A percentile compares a stretch with the other conserved stretches of the same genome.
Conservation (phyloP, 2,113 vertebrate genomes). For the Dipodomys stephensi region DNA sequence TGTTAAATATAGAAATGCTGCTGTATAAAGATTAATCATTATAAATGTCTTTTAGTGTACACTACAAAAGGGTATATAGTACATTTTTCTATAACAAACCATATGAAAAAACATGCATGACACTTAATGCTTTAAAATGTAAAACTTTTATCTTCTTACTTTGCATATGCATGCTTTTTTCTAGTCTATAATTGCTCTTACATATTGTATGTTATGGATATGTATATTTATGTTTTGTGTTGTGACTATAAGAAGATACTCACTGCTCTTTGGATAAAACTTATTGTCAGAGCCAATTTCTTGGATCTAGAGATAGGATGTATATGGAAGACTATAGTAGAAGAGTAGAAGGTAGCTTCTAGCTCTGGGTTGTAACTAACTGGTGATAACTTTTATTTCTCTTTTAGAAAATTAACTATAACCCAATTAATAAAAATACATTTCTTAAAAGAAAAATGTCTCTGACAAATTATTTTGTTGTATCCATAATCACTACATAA, state of each 20-base stretch:
- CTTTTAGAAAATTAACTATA: conserved; percentile 24
- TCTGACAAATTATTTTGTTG: not conserved
- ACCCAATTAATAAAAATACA: conserved; percentile 57
- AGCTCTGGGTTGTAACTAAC: not conserved
- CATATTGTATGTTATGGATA: not conserved
- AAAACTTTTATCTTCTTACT: not conserved
- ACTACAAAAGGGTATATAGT: not conserved
- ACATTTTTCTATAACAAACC: conserved; percentile 9
- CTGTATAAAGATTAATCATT: conserved; percentile 39
- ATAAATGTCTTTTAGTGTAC: not conserved
- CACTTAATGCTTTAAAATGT: not conserved
- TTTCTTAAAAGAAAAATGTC: not conserved
- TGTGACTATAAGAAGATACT: not conserved
- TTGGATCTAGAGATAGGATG: not conserved
- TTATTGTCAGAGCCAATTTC: not conserved
- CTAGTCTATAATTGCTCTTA: not conserved
- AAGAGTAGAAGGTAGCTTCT: not conserved
- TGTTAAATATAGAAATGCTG: conserved; percentile 44
- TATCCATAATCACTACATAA: conserved; percentile 36
- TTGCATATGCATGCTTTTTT: not conserved
- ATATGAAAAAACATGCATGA: not conserved
- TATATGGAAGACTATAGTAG: not conserved
- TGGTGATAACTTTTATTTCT: conserved; percentile 45
- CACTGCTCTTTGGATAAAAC: not conserved
- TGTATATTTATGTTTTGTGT: not conserved